Evolutionary conservation across 2,888 invertebrate genomes (phyloP), one percentile per base, ranked within the genome.

Genomic region (Catocala fraxini): DNA sequence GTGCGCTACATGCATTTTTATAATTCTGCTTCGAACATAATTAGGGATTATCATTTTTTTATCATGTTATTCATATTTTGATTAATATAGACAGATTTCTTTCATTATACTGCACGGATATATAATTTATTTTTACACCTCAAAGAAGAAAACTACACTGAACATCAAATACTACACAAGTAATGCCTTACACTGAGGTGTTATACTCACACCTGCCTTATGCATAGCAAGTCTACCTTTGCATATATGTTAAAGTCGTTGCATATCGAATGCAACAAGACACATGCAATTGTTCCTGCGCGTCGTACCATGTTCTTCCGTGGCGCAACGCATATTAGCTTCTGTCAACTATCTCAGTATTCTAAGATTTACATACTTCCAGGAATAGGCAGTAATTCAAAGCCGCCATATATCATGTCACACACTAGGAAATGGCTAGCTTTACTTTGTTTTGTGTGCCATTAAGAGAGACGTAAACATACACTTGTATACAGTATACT

Each of bases 321-420:
- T 68, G 59, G 48, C 51, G 47, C 46, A 51, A 65, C 51, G 59
- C 52, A 61, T 63, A 74, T 75, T 72, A 70, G 59, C 59, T 72
- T 54, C 59, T 65, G 59, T 68, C 65, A 68, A 49, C 56, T 70
- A 61, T 62, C 59, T 58, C 41, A 59, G 60, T 70, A 73, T 65
- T 66, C 61, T 54, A 39, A 73, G 68, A 67, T 67, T 65, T 74
- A 63, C 65, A 59, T 71, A 65, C 55, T 65, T 71, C 75, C 65
- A 63, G 62, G 75, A 76, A 77, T 68, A 70, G 68, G 59, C 53
- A 43, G 67, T 75, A 77, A 79, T 77, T 79, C 71, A 78, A 75
- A 76, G 68, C 58, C 53, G 65, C 63, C 63, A 63, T 73, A 71
- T 67, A 70, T 75, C 71, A 71, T 63, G 66, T 60, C 66, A 57